Evolutionary conservation across 1,140 invertebrate genomes (phyloP), one percentile per base, ranked within the genome.

Genomic region (Tetragnatha versicolor): DNA sequence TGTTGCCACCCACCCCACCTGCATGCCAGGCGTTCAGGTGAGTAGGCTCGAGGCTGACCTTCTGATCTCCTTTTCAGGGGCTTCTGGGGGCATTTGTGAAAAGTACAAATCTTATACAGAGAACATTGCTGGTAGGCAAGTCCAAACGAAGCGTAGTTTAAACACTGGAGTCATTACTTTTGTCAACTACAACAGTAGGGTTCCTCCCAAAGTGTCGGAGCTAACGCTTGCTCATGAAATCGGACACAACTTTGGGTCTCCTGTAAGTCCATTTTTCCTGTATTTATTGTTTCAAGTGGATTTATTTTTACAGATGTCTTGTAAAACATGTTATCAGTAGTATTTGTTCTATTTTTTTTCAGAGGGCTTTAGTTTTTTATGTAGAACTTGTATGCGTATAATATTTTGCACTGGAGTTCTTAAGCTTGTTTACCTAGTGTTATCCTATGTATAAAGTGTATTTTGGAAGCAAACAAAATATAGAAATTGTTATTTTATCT

Each of bases 111-210:
- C 93, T 2, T 98, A 98, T 86, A 97, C 95, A 6, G 96, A 97
- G 87, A 98, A 95, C 0, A 91, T 96, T 29, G 93, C 92, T 25
- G 95, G 96, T 12, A 91, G 94, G 88, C 95, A 97, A 86, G 92
- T 97, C 85, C 94, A 94, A 80, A 95, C 94, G 7, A 96, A 95
- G 85, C 89, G 95, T 65, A 98, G 95, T 42, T 88, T 99, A 0
- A 99, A 99, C 87, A 99, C 98, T 0, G 98, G 98, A 47, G 99
- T 99, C 81, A 98, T 99, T 47, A 99, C 98, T 2, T 96, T 99
- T 85, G 94, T 99, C 14, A 99, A 99, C 88, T 99, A 99, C 88
- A 98, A 98, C 83, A 96, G 93, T 84, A 88, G 95, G 58, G 97
- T 99, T 22, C 97, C 93, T 75, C 95, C 94, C 0, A 97, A 97